A percentile compares a stretch with the other conserved stretches of the same genome.
phyloP scores from a whole-genome alignment of 2,888 invertebrate species.

The Dinocampus coccinellae region DNA sequence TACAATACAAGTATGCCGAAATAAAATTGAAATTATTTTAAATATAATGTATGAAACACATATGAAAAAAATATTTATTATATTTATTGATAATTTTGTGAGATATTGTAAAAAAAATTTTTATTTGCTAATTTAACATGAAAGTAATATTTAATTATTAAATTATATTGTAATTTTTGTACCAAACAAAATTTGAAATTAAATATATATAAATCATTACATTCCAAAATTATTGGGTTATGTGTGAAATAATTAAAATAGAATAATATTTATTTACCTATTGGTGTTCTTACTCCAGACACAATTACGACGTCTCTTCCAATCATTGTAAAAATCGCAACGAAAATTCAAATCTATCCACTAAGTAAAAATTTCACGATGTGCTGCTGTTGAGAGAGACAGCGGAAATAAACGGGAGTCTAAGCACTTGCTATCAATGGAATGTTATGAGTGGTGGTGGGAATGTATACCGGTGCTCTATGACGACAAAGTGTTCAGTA shows the following conservation, averaged over 20 bases:
- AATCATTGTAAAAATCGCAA: conserved; percentile 53
- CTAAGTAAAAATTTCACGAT: conserved; percentile 33
- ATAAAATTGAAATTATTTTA: neutral
- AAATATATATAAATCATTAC: neutral
- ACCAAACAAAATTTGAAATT: neutral
- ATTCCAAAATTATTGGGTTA: conserved; percentile 29
- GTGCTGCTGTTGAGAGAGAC: conserved; percentile 46
- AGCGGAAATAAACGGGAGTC: conserved; percentile 45
- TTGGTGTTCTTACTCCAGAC: conserved; percentile 86
- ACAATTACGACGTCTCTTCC: conserved; percentile 77
- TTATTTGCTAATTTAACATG: neutral
- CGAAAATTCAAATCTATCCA: conserved; percentile 29
- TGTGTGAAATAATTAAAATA: neutral
- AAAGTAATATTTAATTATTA: neutral
- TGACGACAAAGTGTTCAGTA: neutral
- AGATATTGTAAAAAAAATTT: neutral
- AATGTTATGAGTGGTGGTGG: neutral
- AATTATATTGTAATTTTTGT: neutral
- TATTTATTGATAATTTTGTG: neutral
- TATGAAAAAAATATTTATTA: neutral
- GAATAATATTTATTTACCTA: conserved; percentile 74
- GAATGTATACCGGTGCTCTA: neutral
- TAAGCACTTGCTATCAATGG: neutral
- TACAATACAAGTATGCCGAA: neutral
- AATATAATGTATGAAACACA: neutral